Evolutionary conservation across 37 sponge, comb jelly and placozoan genomes (phyloP).

Genomic region (Tethya wilhelma): DNA sequence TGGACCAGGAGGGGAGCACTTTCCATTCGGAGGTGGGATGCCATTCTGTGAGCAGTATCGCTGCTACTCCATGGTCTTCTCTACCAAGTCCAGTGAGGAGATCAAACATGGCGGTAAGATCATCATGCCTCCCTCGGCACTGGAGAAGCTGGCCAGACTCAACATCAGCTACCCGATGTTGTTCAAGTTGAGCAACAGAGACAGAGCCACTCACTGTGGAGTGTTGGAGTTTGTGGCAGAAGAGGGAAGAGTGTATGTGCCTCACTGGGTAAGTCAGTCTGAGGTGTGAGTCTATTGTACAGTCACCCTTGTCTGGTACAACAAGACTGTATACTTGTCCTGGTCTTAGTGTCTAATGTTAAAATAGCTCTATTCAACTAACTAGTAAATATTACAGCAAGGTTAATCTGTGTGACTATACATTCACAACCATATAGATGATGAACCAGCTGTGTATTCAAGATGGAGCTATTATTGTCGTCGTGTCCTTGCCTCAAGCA

Average conservation of each 20-base stretch:
- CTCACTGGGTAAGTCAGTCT: constrained; percentile 95
- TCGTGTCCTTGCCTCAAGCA: constrained; percentile 81
- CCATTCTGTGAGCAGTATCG: constrained; percentile 62
- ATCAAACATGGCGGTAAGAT: constrained; percentile 94
- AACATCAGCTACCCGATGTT: constrained; percentile 92
- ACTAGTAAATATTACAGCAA: too few relatives aligned
- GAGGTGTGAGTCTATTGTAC: too few relatives aligned
- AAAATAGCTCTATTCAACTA: too few relatives aligned
- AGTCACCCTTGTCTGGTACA: too few relatives aligned
- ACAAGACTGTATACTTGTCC: too few relatives aligned
- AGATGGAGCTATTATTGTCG: constrained; percentile 80
- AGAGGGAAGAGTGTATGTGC: constrained; percentile 93
- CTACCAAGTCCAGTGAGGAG: constrained; percentile 61
- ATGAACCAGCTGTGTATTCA: constrained; percentile 74
- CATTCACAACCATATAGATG: constrained; percentile 54
- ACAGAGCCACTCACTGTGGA: constrained; percentile 81
- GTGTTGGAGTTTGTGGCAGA: constrained; percentile 98
- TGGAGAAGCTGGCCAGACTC: constrained; percentile 79
- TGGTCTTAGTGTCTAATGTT: too few relatives aligned
- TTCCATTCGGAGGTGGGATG: constrained; percentile 17
- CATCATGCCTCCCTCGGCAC: constrained; percentile 96
- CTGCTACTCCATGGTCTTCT: constrained; percentile 81
- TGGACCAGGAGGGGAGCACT: neutral
- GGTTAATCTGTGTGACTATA: neutral
- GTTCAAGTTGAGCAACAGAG: constrained; percentile 82